phyloP scores from a whole-genome alignment of 2,888 invertebrate species.

The Amitus sp. region DNA sequence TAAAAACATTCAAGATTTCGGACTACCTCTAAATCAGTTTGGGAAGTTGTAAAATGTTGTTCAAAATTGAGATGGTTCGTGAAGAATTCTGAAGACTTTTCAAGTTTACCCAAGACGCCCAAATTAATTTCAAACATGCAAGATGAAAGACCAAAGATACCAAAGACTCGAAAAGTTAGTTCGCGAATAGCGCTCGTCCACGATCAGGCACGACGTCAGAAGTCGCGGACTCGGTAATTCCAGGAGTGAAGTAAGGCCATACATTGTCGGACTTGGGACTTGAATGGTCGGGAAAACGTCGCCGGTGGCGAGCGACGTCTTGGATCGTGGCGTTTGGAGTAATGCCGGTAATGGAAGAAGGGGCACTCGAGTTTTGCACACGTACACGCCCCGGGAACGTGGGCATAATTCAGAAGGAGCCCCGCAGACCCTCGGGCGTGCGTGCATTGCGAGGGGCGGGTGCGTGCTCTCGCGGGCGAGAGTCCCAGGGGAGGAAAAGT shows the following conservation, averaged over 20 bases:
- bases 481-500: conserved; percentile 9
- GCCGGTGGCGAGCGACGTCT: conserved; percentile 5
- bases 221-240: too few species aligned
- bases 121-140: too few species aligned
- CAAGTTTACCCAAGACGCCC: too few species aligned
- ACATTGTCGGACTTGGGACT: conserved; percentile 11
- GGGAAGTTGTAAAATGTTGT: too few species aligned
- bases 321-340: conserved; percentile 8
- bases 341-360: conserved; percentile 29
- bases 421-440: conserved; percentile 26
- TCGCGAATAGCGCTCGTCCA: too few species aligned
- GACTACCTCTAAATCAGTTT: too few species aligned
- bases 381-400: conserved; percentile 26
- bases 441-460: neutral
- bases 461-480: neutral
- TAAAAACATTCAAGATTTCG: too few species aligned
- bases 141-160: too few species aligned
- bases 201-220: too few species aligned
- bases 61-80: too few species aligned
- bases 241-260: neutral
- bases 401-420: conserved; percentile 50
- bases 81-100: too few species aligned
- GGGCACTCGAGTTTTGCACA: conserved; percentile 42
- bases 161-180: too few species aligned
- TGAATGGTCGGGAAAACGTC: conserved; percentile 29